Evolutionary conservation across 1,140 invertebrate species (phyloP).

Genomic region (Olivierus martensii): DNA sequence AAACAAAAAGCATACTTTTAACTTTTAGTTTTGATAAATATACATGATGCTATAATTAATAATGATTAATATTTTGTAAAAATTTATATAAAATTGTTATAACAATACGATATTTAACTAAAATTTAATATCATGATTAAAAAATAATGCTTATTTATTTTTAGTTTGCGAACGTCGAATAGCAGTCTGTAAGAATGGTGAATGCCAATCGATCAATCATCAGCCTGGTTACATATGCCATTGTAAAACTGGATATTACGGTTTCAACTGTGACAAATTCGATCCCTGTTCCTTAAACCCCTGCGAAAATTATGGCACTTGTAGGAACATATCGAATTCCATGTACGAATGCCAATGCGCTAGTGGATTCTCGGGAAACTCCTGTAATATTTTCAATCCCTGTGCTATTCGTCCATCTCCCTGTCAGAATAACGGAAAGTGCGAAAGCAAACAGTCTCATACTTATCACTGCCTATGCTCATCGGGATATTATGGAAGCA

Average conservation of each 20-base stretch:
- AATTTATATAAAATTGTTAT: no score
- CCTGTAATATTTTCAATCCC: slow-evolving; percentile 63
- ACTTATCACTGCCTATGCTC: slow-evolving; percentile 66
- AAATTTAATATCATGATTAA: no score
- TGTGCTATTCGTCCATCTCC: slow-evolving; percentile 36
- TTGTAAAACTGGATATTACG: slow-evolving; percentile 17
- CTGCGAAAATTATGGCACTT: slow-evolving; percentile 55
- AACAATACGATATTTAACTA: no score
- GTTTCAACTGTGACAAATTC: slow-evolving; percentile 15
- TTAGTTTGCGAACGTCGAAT: slow-evolving; percentile 9
- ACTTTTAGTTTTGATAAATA: no score
- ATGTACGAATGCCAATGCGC: slow-evolving; percentile 30
- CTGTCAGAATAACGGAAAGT: slow-evolving; percentile 61
- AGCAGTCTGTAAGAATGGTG: slow-evolving; percentile 14
- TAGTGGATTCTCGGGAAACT: slow-evolving; percentile 62
- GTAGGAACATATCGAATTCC: slow-evolving; percentile 20
- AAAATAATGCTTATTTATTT: background rate
- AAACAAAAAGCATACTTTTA: no score
- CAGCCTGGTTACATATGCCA: slow-evolving; percentile 20
- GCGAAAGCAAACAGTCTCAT: slow-evolving; percentile 47
- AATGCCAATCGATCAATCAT: slow-evolving; percentile 14
- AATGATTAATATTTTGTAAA: no score
- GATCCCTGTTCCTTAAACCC: slow-evolving; percentile 80
- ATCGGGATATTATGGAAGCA: slow-evolving; percentile 21
- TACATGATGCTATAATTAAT: no score